Evolutionary conservation across 2,797 vertebrate genomes (phyloP).

Genomic region (Crypturellus tataupa): DNA sequence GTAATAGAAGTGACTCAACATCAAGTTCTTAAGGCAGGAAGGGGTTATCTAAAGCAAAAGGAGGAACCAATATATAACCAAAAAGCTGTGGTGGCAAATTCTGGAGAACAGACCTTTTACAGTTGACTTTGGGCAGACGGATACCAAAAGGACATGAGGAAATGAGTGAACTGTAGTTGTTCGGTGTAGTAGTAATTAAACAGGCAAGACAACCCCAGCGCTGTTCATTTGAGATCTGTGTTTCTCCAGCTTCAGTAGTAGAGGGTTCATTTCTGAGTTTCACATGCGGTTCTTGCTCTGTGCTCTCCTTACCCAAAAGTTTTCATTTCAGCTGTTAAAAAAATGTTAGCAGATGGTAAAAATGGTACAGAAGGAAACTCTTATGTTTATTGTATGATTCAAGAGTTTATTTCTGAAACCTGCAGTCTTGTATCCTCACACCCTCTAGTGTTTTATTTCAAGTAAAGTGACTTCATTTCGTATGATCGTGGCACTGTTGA

Average conservation of each 20-base stretch:
- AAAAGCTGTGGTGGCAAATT: not conserved
- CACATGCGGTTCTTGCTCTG: constrained; percentile 47
- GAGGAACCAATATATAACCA: not conserved
- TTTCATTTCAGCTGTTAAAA: constrained; percentile 59
- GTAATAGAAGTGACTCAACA: rapidly evolving
- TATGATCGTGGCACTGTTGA: not conserved
- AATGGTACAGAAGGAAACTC: constrained; percentile 47
- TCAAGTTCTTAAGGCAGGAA: not conserved
- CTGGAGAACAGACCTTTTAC: not conserved
- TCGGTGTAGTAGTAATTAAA: not conserved
- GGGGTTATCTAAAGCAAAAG: not conserved
- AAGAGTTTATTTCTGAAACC: constrained; percentile 67
- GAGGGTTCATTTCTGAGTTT: not conserved
- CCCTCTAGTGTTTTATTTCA: constrained; percentile 35
- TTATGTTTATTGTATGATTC: constrained; percentile 69
- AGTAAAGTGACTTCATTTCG: constrained; percentile 30
- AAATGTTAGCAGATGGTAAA: constrained; percentile 60
- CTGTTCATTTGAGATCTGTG: not conserved
- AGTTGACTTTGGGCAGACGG: not conserved
- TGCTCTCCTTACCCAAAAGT: constrained; percentile 47
- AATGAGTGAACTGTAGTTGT: not conserved
- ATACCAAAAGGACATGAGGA: not conserved
- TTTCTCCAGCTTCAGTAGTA: constrained; percentile 23
- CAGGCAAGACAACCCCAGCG: constrained; percentile 5
- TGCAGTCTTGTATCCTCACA: constrained; percentile 43